A percentile compares a stretch with the other conserved stretches of the same genome.
Conservation (phyloP, 2,888 invertebrate species). For the Dolomedes plantarius region DNA sequence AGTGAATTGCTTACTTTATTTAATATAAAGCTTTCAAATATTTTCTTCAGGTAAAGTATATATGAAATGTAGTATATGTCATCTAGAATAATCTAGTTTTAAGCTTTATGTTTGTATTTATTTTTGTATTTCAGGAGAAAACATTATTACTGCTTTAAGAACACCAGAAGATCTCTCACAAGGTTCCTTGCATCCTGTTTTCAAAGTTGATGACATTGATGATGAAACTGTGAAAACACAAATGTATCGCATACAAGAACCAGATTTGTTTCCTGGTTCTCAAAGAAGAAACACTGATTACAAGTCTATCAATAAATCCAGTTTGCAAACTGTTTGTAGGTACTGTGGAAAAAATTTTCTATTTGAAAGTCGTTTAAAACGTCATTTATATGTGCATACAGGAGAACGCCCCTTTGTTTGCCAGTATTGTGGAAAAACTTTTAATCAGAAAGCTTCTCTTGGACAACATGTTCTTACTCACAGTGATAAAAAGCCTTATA, state of each 20-base stretch:
- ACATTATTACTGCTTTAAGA: background rate
- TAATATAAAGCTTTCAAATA: no score
- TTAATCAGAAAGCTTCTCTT: constrained; percentile 27
- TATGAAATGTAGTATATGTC: no score
- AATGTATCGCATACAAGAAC: background rate
- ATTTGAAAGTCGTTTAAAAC: constrained; percentile 21
- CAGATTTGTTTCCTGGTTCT: background rate
- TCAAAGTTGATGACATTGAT: background rate
- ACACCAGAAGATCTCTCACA: background rate
- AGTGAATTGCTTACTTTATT: no score
- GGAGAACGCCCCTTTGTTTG: constrained; percentile 26
- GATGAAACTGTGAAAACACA: no score
- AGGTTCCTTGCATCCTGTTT: background rate
- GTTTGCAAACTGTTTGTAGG: background rate
- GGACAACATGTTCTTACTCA: constrained; percentile 23
- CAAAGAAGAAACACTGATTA: background rate
- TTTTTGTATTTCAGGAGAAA: background rate
- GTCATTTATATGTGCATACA: constrained; percentile 17
- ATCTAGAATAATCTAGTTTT: no score
- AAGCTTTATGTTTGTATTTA: no score
- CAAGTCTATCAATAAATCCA: background rate
- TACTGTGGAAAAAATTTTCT: constrained; percentile 24
- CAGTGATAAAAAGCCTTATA: constrained; percentile 25
- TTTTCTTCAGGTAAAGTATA: no score
- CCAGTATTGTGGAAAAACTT: constrained; percentile 17